These are phyloP conservation scores for Spondyliosoma cantharus DNA, from an alignment of 2,797 vertebrate genomes.

Conservation along the genomic window DNA sequence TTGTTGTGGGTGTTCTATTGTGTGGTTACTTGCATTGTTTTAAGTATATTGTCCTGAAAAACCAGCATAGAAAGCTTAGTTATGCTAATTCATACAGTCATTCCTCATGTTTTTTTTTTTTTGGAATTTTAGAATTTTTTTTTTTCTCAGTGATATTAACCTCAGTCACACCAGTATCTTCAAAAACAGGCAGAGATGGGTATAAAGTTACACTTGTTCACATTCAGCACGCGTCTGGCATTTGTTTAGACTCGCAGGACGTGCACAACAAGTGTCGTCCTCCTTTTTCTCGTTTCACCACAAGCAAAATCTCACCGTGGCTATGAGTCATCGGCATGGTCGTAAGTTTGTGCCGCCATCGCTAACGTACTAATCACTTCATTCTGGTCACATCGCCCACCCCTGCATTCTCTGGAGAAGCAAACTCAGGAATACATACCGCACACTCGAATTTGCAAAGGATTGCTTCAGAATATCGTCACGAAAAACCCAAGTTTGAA, in stretches of 20 bases:
- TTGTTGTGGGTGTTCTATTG: slow-evolving; percentile 76
- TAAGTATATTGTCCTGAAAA: slow-evolving; percentile 74
- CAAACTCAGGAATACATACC: slow-evolving; percentile 85
- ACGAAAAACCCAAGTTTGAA: slow-evolving; percentile 54
- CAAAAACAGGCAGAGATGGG: slow-evolving; percentile 36
- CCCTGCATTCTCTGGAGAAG: slow-evolving; percentile 76
- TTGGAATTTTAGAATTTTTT: too few relatives aligned
- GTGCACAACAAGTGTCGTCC: background rate
- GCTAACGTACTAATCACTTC: slow-evolving; percentile 58
- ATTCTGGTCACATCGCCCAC: slow-evolving; percentile 59
- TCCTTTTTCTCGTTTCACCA: slow-evolving; percentile 19
- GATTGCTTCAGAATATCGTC: slow-evolving; percentile 69
- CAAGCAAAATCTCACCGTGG: slow-evolving; percentile 38
- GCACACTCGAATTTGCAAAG: slow-evolving; percentile 75
- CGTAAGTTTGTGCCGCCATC: slow-evolving; percentile 69
- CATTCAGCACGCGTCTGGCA: slow-evolving; percentile 25
- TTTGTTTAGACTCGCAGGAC: slow-evolving; percentile 34
- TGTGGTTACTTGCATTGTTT: slow-evolving; percentile 77
- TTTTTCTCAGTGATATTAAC: slow-evolving; percentile 62
- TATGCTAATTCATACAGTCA: slow-evolving; percentile 65
- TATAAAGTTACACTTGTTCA: slow-evolving; percentile 33
- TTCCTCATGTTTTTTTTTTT: slow-evolving; percentile 63
- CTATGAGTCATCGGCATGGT: slow-evolving; percentile 66
- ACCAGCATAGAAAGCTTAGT: slow-evolving; percentile 79
- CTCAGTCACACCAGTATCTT: slow-evolving; percentile 56